phyloP scores from a whole-genome alignment of 2,113 vertebrate genomes.

The Ibidorhyncha struthersii region DNA sequence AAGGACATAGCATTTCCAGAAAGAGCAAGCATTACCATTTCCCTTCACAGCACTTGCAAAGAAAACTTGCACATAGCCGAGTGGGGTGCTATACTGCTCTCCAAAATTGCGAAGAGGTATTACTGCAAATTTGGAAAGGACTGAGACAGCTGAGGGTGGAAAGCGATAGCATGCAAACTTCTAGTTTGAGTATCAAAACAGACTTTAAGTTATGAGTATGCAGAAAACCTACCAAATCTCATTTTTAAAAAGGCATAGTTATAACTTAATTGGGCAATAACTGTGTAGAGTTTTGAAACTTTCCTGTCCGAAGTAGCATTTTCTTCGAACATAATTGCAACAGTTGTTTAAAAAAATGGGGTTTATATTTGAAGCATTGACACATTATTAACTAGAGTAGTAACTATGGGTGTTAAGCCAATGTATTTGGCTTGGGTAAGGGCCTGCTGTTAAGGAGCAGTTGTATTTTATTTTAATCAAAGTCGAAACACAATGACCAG shows the following conservation, averaged over 20 bases:
- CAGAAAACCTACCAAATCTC: neutral
- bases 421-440: neutral
- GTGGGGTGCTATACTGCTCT: neutral
- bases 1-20: neutral
- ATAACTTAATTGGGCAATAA: neutral
- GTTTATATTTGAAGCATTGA: neutral
- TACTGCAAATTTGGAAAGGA: neutral
- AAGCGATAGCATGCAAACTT: slow-evolving; percentile 1
- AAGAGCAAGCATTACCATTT: neutral
- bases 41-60: slow-evolving; percentile 18
- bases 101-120: neutral
- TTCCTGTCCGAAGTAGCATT: neutral
- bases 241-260: neutral
- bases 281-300: neutral
- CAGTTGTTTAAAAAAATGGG: neutral
- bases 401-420: neutral
- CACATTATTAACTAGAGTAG: neutral
- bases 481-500: neutral
- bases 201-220: neutral
- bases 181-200: neutral
- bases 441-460: neutral
- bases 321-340: slow-evolving; percentile 15
- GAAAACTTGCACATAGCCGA: neutral
- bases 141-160: neutral
- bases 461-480: neutral